Base-by-base conservation (phyloP, 35 echinoderm and acorn worm genomes). In the Acanthaster planci region DNA sequence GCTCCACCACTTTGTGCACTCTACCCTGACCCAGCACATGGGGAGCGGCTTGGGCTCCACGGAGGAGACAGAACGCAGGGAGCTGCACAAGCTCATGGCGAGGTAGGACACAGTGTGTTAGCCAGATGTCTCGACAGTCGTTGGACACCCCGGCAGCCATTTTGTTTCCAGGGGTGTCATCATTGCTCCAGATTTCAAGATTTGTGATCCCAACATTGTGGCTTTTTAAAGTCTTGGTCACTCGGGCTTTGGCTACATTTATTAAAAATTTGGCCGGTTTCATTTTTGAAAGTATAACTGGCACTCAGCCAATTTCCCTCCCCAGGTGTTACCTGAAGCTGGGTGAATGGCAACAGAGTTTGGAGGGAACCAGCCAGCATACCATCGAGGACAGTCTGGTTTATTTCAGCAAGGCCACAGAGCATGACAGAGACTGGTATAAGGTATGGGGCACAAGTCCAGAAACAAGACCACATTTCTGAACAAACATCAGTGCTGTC, bases 341-440 rank as follows among this genome's bases (percentile, higher is more conserved):
- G 7, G 96, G 96, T 76, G 88, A 92, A 21, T 99, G 96, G 96
- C 88, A 93, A 30, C 96, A 99, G 44, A 93, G 89, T 54, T 39
- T 99, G 82, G 88, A 99, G 32, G 88, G 77, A 12, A 51, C 86
- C 15, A 89, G 67, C 32, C 92, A 94, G n/a, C 86, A 89, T 8
- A 83, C 89, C 15, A 94, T 99, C 35, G 88, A 90, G 38, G 76
- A 90, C 9, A 99, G 93, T 27, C 44, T 93, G 29, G 78, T 67
- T 52, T 94, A 99, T 55, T 99, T 91, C 86, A 91, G 84, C 17
- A 87, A 90, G 40, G 91, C 96, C n/a, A 94, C 96, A 23, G 96
- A 99, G 54, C 89, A 94, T 84, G 95, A 99, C 51, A 81, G 84
- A 7, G 86, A 99, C 53, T 99, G 96, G 96, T 99, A 94, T 68